These are phyloP conservation scores for Cephus pulcher DNA, from an alignment of 2,888 invertebrate species.

Conservation along the genomic window DNA sequence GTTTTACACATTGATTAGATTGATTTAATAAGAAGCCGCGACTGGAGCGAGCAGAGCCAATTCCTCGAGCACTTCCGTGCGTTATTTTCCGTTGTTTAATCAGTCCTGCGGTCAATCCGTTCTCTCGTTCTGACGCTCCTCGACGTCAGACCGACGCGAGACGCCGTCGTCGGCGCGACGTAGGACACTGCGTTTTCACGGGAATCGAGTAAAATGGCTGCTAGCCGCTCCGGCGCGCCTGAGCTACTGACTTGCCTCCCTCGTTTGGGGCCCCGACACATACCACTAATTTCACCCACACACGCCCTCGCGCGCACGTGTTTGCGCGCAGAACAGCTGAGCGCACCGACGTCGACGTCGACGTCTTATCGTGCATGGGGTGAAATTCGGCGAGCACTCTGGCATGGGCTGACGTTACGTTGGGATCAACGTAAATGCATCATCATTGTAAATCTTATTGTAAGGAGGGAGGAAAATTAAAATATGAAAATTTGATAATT, in stretches of 20 bases:
- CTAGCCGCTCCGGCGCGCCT: constrained; percentile 64
- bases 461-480: neutral
- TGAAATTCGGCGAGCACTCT: neutral
- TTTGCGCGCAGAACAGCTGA: constrained; percentile 65
- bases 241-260: constrained; percentile 66
- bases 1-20: neutral
- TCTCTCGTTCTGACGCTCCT: neutral
- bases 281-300: constrained; percentile 49
- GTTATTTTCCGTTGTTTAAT: neutral
- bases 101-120: neutral
- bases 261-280: constrained; percentile 62
- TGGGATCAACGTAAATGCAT: neutral
- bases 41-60: neutral
- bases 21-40: neutral
- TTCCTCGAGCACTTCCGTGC: neutral
- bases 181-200: constrained; percentile 46
- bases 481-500: neutral
- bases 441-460: neutral
- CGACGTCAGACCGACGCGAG: neutral
- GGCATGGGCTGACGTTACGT: neutral
- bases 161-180: constrained; percentile 3
- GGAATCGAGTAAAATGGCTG: constrained; percentile 64
- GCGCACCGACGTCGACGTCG: constrained; percentile 35
- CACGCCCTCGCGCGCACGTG: constrained; percentile 59
- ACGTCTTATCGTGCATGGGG: neutral